A percentile compares a stretch with the other conserved stretches of the same genome.
phyloP scores from a whole-genome alignment of 92 coral and sea anemone species.

The Porites lobata region DNA sequence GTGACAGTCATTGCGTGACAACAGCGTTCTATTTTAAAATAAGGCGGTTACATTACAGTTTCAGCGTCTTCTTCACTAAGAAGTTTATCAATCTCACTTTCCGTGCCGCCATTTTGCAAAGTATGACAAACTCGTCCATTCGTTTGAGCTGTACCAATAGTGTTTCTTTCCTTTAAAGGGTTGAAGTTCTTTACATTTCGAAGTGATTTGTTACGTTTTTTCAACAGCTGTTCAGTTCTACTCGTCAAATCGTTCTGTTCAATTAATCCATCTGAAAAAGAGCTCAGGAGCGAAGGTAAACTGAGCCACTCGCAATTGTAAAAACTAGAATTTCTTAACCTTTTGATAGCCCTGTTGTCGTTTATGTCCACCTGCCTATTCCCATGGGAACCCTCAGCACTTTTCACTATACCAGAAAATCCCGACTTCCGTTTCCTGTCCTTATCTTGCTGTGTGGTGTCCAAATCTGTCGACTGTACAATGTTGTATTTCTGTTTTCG shows the following conservation, averaged over 20 bases:
- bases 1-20: not conserved
- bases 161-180: too few species aligned
- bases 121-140: not conserved
- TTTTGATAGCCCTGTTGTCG: constrained; percentile 1
- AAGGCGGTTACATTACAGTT: not conserved
- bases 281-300: constrained; percentile 12
- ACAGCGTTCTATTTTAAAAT: not conserved
- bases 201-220: not conserved
- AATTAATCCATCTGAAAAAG: not conserved
- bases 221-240: not conserved
- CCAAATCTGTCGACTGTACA: not conserved
- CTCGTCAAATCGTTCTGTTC: too few species aligned
- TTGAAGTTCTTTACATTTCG: not conserved
- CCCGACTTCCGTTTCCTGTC: not conserved
- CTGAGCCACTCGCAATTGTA: constrained; percentile 2
- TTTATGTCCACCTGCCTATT: not conserved
- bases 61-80: constrained; percentile 14
- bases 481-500: not conserved
- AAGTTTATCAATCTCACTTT: constrained; percentile 1
- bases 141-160: not conserved
- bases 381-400: not conserved
- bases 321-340: not conserved
- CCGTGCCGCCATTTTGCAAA: constrained; percentile 4
- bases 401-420: not conserved
- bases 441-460: not conserved